Evolutionary conservation across 1,140 invertebrate species (phyloP), one percentile per base, ranked within the genome.

Genomic region (Brachionus paranguensis): DNA sequence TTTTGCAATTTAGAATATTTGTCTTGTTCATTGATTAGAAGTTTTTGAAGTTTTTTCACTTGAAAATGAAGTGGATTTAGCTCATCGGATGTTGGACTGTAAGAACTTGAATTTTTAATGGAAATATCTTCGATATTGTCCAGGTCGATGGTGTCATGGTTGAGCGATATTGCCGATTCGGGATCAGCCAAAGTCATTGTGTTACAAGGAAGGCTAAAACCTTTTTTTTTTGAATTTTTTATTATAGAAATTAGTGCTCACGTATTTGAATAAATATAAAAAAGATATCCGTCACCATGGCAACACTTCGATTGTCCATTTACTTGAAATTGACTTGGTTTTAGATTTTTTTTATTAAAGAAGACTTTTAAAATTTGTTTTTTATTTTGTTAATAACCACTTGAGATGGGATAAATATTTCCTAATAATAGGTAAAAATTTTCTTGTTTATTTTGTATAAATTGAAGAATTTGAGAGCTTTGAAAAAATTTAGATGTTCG

Each of bases 11-110:
- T 47, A 6, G 43, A 27, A 29, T 76, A 76, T 27, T 50, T 47
- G 14, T 76, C 72, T 29, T 76, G 72, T 50, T 76, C 72, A 29
- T 29, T n/a, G 12, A 76, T 50, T 3, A 76, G 47, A 1, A 76
- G 47, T 29, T 76, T 76, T 76, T 76, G 72, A 24, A 76, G 72
- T n/a, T 76, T 76, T 76, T 76, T 76, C 3, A 76, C 72, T 24
- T 76, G 72, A 50, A 76, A 76, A 76, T 76, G 72, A 14, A 76
- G 47, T 14, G 72, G 72, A 50, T 76, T 76, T 14, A 76, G 4
- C 17, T 76, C 72, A 12, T 76, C 72, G 2, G 27, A 37, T 11
- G 33, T 29, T 12, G 65, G 53, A 24, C 53, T 60, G 8, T 8
- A 20, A 10, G 53, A 20, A 10, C 5, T 20, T 20, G 53, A 60